phyloP scores from a whole-genome alignment of 2,113 vertebrate species.

The Lota lota region DNA sequence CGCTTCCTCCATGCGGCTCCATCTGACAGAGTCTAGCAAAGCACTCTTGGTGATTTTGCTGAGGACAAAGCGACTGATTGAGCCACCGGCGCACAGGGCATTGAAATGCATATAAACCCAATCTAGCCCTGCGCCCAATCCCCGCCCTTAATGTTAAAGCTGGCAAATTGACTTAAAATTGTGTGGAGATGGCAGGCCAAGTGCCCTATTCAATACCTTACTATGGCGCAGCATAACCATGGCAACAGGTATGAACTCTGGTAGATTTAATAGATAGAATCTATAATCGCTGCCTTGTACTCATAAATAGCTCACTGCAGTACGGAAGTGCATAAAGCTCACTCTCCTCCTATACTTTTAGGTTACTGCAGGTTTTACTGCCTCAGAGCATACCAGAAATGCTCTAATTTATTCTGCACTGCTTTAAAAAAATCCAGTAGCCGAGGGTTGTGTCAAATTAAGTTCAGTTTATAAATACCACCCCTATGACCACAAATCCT shows the following conservation, averaged over 20 bases:
- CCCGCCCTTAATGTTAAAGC: conserved; percentile 49
- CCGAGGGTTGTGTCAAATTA: no score
- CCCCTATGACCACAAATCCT: neutral
- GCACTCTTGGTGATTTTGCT: conserved; percentile 40
- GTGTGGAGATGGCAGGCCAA: conserved; percentile 41
- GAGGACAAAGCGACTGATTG: conserved; percentile 52
- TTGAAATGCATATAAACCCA: conserved; percentile 52
- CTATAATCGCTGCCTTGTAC: conserved; percentile 58
- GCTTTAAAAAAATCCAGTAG: no score
- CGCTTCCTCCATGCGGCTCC: conserved; percentile 35
- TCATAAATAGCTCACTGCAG: conserved; percentile 43
- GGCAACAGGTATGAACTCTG: conserved; percentile 66
- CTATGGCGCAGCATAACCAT: conserved; percentile 69
- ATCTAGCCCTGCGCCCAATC: conserved; percentile 23
- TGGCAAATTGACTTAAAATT: conserved; percentile 62
- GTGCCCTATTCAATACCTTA: conserved; percentile 60
- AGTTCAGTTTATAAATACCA: no score
- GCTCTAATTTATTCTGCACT: neutral
- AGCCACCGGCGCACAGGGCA: conserved; percentile 25
- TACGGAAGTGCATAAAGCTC: no score
- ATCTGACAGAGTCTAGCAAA: conserved; percentile 34
- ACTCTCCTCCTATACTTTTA: conserved; percentile 10
- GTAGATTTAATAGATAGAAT: conserved; percentile 59
- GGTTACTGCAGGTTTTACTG: neutral
- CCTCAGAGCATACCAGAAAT: neutral